These are phyloP conservation scores for Carlito syrichta DNA, from an alignment of 2,113 vertebrate species.

Conservation along the genomic window DNA sequence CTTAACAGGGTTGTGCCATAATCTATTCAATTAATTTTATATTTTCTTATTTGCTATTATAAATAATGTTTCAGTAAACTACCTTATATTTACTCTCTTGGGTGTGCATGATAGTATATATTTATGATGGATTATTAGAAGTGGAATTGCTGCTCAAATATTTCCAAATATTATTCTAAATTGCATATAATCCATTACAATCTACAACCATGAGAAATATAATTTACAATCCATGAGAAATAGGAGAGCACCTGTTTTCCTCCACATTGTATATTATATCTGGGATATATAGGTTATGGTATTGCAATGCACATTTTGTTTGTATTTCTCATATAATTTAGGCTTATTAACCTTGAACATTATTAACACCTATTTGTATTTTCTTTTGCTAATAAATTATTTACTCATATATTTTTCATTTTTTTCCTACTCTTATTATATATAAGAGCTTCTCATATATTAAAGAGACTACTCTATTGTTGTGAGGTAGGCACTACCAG, in stretches of 20 bases:
- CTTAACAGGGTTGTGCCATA: neutral
- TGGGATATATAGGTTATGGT: neutral
- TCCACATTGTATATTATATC: neutral
- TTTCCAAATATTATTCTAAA: neutral
- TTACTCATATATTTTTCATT: neutral
- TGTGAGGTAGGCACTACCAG: neutral
- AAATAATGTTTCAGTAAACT: neutral
- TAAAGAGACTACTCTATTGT: neutral
- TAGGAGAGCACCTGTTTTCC: neutral
- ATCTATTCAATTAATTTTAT: neutral
- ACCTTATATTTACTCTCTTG: neutral
- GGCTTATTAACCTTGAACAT: neutral
- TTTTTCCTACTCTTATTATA: neutral
- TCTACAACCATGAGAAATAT: neutral
- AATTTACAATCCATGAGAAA: neutral
- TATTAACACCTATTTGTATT: neutral
- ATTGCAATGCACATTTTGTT: neutral
- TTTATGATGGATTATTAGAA: neutral
- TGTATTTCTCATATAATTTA: neutral
- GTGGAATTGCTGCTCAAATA: neutral
- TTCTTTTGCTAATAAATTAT: neutral
- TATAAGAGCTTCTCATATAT: neutral
- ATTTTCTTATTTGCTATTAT: neutral
- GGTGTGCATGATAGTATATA: neutral
- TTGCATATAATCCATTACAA: neutral